These are phyloP conservation scores for Xestia sexstrigata DNA, from an alignment of 2,888 invertebrate genomes.

Conservation along the genomic window DNA sequence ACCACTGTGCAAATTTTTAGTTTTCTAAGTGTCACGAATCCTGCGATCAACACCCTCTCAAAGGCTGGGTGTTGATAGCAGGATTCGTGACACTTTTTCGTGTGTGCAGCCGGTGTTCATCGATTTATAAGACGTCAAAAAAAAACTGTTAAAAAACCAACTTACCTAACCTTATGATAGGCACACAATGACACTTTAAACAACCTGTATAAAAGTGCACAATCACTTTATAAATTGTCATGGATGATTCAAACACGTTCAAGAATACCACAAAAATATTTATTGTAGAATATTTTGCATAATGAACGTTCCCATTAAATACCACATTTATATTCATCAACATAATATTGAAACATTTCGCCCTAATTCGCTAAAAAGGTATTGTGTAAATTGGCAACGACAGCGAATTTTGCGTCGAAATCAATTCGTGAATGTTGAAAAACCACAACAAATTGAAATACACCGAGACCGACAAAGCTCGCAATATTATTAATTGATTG, in stretches of 20 bases:
- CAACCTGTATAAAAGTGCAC: not conserved
- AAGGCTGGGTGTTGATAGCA: too few species aligned
- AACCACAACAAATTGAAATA: conserved; percentile 73
- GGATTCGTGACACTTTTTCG: too few species aligned
- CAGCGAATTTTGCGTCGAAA: conserved; percentile 61
- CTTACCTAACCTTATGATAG: too few species aligned
- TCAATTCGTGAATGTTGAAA: conserved; percentile 68
- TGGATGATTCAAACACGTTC: not conserved
- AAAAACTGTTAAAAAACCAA: too few species aligned
- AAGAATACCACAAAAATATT: not conserved
- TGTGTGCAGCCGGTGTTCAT: too few species aligned
- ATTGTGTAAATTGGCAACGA: conserved; percentile 61
- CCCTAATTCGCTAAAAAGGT: conserved; percentile 63
- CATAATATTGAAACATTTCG: conserved; percentile 51
- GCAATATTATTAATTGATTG: conserved; percentile 66
- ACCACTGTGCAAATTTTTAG: too few species aligned
- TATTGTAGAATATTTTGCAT: conserved; percentile 10
- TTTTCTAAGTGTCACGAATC: too few species aligned
- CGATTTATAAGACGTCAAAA: too few species aligned
- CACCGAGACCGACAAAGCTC: conserved; percentile 62
- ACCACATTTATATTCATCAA: conserved; percentile 45
- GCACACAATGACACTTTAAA: not conserved
- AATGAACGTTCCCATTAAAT: conserved; percentile 6
- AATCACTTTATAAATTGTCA: too few species aligned
- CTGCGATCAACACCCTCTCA: too few species aligned